Evolutionary conservation across 1,140 invertebrate genomes (phyloP).

Genomic region (Drosophila kikkawai): DNA sequence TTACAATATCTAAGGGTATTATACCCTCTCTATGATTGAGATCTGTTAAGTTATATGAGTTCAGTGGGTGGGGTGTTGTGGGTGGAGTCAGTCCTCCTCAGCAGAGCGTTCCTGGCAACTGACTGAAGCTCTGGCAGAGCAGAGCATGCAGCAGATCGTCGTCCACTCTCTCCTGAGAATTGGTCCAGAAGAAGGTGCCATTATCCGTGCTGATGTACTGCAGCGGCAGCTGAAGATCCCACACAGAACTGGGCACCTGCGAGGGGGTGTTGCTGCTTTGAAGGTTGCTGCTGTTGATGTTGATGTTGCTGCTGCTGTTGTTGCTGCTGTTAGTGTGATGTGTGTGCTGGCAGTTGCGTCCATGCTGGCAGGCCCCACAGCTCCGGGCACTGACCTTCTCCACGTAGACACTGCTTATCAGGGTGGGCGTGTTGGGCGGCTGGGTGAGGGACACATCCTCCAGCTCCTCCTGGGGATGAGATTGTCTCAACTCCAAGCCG

Average conservation of each 20-base stretch:
- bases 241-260: conserved; percentile 39
- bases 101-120: conserved; percentile 69
- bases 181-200: conserved; percentile 82
- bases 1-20: conserved; percentile 38
- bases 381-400: conserved; percentile 66
- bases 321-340: conserved; percentile 43
- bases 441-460: conserved; percentile 46
- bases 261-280: conserved; percentile 1
- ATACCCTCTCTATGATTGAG: conserved; percentile 50
- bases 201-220: conserved; percentile 81
- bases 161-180: conserved; percentile 70
- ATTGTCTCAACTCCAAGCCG: conserved; percentile 33
- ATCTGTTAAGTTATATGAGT: conserved; percentile 51
- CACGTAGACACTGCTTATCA: conserved; percentile 74
- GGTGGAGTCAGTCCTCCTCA: conserved; percentile 23
- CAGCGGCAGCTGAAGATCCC: conserved; percentile 60
- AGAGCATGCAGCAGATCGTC: conserved; percentile 74
- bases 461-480: conserved; percentile 31
- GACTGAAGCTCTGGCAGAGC: conserved; percentile 75
- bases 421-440: conserved; percentile 73
- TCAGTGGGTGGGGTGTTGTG: conserved; percentile 12
- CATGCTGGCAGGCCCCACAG: conserved; percentile 68
- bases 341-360: conserved; percentile 80
- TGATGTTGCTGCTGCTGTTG: conserved; percentile 17
- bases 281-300: conserved; percentile 7